These are phyloP conservation scores for Orestias chungarensis DNA, from an alignment of 2,797 vertebrate genomes.

Conservation along the genomic window DNA sequence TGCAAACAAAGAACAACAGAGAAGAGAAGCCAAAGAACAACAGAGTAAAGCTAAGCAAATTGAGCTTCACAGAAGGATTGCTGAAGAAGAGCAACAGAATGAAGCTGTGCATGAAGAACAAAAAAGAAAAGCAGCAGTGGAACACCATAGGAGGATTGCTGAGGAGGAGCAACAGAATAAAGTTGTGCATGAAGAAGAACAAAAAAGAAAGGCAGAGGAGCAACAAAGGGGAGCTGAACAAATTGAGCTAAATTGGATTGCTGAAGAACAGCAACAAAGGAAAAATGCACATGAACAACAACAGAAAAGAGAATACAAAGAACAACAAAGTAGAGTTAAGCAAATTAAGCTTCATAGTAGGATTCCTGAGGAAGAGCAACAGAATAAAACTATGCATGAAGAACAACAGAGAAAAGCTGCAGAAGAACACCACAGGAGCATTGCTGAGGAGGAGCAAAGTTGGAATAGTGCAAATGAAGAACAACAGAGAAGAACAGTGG, in stretches of 20 bases:
- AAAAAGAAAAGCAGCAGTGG: slow-evolving; percentile 13
- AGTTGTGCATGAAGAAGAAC: slow-evolving; percentile 2
- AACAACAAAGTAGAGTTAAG: too few relatives aligned
- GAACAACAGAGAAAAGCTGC: slow-evolving; percentile 15
- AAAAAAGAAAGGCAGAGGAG: slow-evolving; percentile 5
- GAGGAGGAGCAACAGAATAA: neutral
- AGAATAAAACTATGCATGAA: neutral
- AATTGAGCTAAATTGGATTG: neutral
- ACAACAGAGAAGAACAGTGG: too few relatives aligned
- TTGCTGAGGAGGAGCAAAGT: neutral
- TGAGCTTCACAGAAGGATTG: neutral
- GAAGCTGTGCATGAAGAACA: slow-evolving; percentile 39
- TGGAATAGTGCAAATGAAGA: neutral
- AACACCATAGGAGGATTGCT: neutral
- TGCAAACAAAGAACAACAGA: neutral
- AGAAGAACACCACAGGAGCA: slow-evolving; percentile 8
- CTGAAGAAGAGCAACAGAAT: slow-evolving; percentile 15
- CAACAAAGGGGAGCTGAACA: slow-evolving; percentile 1
- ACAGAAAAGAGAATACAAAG: slow-evolving; percentile 1
- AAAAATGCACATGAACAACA: slow-evolving; percentile 10
- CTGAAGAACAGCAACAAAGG: too few relatives aligned
- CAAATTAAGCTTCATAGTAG: too few relatives aligned
- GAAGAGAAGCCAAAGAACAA: neutral
- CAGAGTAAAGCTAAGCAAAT: neutral
- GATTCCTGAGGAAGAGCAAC: slow-evolving; percentile 10